These are phyloP conservation scores for Riparia riparia DNA, from an alignment of 2,113 vertebrate species.

Conservation along the genomic window DNA sequence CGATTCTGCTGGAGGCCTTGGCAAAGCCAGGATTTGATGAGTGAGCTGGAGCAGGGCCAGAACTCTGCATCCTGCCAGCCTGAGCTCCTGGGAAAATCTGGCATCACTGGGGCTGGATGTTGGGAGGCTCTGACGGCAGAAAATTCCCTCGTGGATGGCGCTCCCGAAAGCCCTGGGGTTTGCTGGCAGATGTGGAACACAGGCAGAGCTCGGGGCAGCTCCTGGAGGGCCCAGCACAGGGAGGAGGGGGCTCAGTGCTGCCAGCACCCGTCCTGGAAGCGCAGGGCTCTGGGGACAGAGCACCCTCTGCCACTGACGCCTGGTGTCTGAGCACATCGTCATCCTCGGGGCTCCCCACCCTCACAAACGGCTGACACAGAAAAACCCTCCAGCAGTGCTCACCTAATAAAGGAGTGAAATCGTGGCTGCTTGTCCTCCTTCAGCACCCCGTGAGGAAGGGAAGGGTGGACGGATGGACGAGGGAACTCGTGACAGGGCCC, in stretches of 20 bases:
- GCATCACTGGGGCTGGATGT: background rate
- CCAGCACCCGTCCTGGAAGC: rapidly evolving
- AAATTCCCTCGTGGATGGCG: background rate
- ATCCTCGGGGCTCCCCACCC: rapidly evolving
- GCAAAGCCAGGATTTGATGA: background rate
- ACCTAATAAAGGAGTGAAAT: background rate
- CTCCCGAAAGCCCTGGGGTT: background rate
- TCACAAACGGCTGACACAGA: background rate
- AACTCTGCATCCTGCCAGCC: background rate
- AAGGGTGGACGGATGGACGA: background rate
- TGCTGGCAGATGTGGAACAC: background rate
- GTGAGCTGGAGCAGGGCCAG: background rate
- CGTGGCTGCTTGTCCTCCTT: background rate
- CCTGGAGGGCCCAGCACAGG: background rate
- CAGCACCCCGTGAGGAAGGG: background rate
- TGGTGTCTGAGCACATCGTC: background rate
- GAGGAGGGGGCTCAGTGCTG: background rate
- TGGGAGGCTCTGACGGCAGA: background rate
- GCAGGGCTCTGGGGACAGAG: background rate
- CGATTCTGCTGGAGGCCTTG: background rate
- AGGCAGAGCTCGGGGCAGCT: rapidly evolving
- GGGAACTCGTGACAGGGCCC: background rate
- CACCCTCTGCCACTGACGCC: background rate
- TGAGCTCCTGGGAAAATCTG: background rate
- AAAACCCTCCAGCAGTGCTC: background rate